A percentile compares a stretch with the other conserved stretches of the same genome.
phyloP scores from a whole-genome alignment of 35 echinoderm and acorn worm species.

The Ophiothrix spiculata region DNA sequence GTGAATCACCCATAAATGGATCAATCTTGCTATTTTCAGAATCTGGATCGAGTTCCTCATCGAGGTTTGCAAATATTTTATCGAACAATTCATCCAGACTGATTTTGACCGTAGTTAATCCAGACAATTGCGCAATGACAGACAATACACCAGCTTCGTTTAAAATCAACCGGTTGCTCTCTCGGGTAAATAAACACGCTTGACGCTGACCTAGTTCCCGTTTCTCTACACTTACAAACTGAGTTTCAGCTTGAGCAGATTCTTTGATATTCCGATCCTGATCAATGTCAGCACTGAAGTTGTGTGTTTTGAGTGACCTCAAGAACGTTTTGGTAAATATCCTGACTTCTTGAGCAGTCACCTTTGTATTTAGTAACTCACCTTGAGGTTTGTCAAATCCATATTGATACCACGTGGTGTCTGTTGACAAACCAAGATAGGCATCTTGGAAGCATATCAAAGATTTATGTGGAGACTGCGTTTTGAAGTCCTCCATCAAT shows the following conservation, averaged over 20 bases:
- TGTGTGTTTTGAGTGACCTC: not conserved
- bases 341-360: conserved; percentile 58
- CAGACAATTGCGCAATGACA: conserved; percentile 46
- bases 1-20: not conserved
- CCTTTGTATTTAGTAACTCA: conserved; percentile 35
- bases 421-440: conserved; percentile 68
- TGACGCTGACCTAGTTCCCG: not conserved
- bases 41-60: not conserved
- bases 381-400: conserved; percentile 86
- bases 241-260: not conserved
- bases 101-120: conserved; percentile 41
- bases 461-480: not conserved
- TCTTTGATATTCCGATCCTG: not conserved
- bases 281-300: not conserved
- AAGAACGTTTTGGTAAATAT: conserved; percentile 34
- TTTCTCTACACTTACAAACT: not conserved
- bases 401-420: conserved; percentile 95
- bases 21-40: not conserved
- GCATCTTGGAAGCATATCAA: conserved; percentile 79
- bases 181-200: conserved; percentile 53
- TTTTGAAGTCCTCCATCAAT: conserved; percentile 54
- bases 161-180: conserved; percentile 73
- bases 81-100: conserved; percentile 47
- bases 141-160: conserved; percentile 72
- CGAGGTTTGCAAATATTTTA: not conserved